Evolutionary conservation across 2,113 vertebrate species (phyloP), one percentile per base, ranked within the genome.

Genomic region (Microcebus griseorufus): DNA sequence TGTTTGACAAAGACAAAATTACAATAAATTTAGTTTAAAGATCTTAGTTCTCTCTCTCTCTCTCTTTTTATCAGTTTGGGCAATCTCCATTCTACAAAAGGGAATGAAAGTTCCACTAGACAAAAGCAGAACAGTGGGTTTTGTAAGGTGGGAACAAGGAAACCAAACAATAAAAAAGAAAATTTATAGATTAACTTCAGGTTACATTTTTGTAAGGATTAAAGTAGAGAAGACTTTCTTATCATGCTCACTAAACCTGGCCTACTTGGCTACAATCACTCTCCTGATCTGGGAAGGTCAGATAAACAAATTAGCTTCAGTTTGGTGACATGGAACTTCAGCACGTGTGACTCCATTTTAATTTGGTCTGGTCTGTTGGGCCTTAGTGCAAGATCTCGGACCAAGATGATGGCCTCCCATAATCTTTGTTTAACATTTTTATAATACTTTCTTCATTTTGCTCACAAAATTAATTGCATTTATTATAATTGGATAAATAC

Each of bases 401-500:
- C 42, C 72, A 45, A 45, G 14, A 75, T 3, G 42, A 45, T 75
- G 42, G 25, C 3, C 72, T 45, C 16, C 14, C 27, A 29, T 17
- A 48, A 48, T 27, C 25, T 73, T 73, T 42, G 25, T 45, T 45
- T 73, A 45, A 27, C 12, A 45, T 48, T 76, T 76, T 32, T 32
- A 14, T 12, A 93, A 79, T 37, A 64, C 7, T 94, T 58, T 58
- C 82, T 93, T 22, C 51, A 20, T 67, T 51, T 81, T 6, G 18
- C 67, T 80, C 89, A 94, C 32, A 92, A 94, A 94, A 58, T 12
- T 16, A 3, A 90, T 45, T 90, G 1, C 2, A 51, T 67, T 94
- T 97, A 55, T 55, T 55, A 55, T 18, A 97, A 94, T 27, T 95
- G 25, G 37, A 86, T 79, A 96, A 18, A 97, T 37, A 29, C 1